Percentiles rank a stretch among this genome's conserved stretches.
Evolutionary conservation across 1,140 invertebrate genomes (phyloP).

Genomic region (Ectropis grisescens): DNA sequence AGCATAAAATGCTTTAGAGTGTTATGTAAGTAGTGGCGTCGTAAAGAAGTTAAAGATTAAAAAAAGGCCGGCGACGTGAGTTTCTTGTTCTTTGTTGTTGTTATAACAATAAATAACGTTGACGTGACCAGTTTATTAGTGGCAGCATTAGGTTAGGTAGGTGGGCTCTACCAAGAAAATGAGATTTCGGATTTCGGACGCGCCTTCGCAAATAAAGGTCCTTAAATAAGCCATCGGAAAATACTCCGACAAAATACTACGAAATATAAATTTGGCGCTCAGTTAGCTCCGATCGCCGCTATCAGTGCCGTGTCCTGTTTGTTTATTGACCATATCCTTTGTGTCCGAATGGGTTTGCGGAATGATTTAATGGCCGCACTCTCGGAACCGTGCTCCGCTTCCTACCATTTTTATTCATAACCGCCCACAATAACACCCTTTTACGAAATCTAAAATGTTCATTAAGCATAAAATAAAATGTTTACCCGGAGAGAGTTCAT

Average conservation of each 20-base stretch:
- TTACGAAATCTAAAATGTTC: slow-evolving; percentile 10
- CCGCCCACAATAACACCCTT: slow-evolving; percentile 11
- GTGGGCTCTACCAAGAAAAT: slow-evolving; percentile 26
- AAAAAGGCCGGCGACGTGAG: slow-evolving; percentile 25
- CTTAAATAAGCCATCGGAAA: slow-evolving; percentile 23
- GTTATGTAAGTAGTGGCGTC: too few species aligned
- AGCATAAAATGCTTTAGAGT: too few species aligned
- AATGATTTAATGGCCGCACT: slow-evolving; percentile 37
- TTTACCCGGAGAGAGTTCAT: background rate
- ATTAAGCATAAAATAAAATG: slow-evolving; percentile 1
- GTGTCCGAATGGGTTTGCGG: slow-evolving; percentile 40
- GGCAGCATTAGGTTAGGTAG: slow-evolving; percentile 37
- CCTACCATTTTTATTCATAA: slow-evolving; percentile 25
- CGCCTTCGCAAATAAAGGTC: slow-evolving; percentile 23
- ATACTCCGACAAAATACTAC: slow-evolving; percentile 24
- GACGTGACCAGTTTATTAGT: slow-evolving; percentile 63
- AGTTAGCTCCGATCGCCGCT: slow-evolving; percentile 32
- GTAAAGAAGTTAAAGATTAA: slow-evolving; percentile 23
- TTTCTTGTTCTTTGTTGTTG: slow-evolving; percentile 46
- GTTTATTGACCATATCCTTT: slow-evolving; percentile 55
- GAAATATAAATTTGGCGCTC: slow-evolving; percentile 32
- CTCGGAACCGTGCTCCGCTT: slow-evolving; percentile 21
- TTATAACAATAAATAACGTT: slow-evolving; percentile 60
- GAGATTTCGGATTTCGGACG: slow-evolving; percentile 30
- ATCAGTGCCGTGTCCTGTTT: slow-evolving; percentile 36